Conservation (phyloP, 2,888 invertebrate species). For the Drosophila paucipuncta region DNA sequence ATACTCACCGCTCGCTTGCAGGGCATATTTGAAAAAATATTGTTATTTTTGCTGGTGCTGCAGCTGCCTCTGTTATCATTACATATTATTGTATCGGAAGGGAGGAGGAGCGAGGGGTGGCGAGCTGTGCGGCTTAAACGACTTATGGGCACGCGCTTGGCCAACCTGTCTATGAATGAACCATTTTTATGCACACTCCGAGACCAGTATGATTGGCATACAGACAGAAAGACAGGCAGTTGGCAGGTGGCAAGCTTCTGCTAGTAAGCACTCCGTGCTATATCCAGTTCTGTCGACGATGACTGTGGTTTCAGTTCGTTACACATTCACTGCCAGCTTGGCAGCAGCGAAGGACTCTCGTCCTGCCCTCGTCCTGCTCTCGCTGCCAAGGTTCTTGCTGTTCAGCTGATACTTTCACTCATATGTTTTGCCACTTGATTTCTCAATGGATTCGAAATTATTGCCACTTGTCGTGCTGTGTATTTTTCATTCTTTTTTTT, state of each 20-base stretch:
- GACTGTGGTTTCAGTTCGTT: conserved; percentile 60
- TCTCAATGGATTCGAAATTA: conserved; percentile 70
- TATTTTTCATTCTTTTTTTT: conserved; percentile 13
- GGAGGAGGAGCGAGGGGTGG: neutral
- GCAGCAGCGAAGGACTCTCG: conserved; percentile 17
- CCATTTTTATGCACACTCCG: conserved; percentile 31
- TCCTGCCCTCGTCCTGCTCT: neutral
- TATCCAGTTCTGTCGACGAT: neutral
- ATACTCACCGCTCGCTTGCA: neutral
- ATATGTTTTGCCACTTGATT: conserved; percentile 59
- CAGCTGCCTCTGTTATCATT: conserved; percentile 47
- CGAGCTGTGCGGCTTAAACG: neutral
- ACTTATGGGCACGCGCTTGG: neutral
- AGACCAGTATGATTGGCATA: conserved; percentile 10
- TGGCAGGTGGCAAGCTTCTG: neutral
- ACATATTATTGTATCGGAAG: conserved; percentile 39
- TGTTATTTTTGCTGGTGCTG: neutral
- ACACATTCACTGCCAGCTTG: conserved; percentile 45
- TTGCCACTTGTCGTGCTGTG: conserved; percentile 55
- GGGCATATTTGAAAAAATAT: neutral
- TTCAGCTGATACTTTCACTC: conserved; percentile 1
- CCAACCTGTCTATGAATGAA: conserved; percentile 33
- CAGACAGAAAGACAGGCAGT: neutral
- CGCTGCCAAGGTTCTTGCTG: neutral
- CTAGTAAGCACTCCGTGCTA: neutral